Evolutionary conservation across 30 jellyfish, hydroid and myxozoan genomes (phyloP).

Genomic region (Turritopsis dohrnii): DNA sequence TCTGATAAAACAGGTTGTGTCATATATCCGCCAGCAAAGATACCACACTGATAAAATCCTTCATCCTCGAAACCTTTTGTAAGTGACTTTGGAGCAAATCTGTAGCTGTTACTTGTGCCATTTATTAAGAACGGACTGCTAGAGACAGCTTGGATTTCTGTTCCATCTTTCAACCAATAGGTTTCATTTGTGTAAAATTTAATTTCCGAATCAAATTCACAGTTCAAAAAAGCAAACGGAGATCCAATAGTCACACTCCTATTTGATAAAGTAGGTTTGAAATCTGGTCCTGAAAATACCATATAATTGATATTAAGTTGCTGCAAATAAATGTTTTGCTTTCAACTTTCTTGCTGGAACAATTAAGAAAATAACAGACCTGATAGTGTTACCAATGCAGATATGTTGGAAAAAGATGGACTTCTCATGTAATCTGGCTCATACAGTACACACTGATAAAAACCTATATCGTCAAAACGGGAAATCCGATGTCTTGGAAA

Average conservation of each 20-base stretch:
- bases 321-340: not conserved
- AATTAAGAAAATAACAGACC: not conserved
- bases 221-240: not conserved
- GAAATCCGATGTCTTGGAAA: not conserved
- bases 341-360: not conserved
- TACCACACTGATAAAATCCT: slow-evolving; percentile 5
- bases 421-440: not conserved
- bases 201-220: slow-evolving; percentile 2
- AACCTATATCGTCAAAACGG: not conserved
- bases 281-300: not conserved
- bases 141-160: not conserved
- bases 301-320: too few species aligned
- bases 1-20: not conserved
- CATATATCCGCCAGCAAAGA: not conserved
- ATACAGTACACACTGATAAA: not conserved
- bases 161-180: slow-evolving; percentile 6
- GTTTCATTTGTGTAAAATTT: not conserved
- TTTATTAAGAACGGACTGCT: not conserved
- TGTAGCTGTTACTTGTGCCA: not conserved
- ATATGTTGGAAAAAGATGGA: not conserved
- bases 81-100: not conserved
- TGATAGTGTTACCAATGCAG: not conserved
- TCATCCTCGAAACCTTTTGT: not conserved
- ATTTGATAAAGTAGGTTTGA: not conserved
- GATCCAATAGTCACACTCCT: not conserved